These are phyloP conservation scores for Pimephales promelas DNA, from an alignment of 2,113 vertebrate species.

Conservation along the genomic window DNA sequence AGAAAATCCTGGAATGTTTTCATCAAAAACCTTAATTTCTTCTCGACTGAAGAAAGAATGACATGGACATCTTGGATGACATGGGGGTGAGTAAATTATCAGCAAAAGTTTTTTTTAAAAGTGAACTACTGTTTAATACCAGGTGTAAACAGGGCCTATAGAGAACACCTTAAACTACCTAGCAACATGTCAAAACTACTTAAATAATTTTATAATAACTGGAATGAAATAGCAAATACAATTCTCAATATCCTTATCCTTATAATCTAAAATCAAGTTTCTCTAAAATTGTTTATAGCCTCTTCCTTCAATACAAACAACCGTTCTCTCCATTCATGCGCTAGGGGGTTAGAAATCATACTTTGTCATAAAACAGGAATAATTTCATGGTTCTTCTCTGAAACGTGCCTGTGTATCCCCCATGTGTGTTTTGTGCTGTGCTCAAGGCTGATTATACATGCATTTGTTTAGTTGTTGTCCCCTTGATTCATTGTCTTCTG, in stretches of 20 bases:
- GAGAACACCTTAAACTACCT: too few species aligned
- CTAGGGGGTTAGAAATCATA: not conserved
- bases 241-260: not conserved
- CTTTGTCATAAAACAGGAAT: not conserved
- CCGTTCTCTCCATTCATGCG: not conserved
- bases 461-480: constrained; percentile 4
- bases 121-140: too few species aligned
- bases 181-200: not conserved
- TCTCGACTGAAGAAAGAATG: too few species aligned
- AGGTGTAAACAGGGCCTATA: too few species aligned
- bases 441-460: not conserved
- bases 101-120: too few species aligned
- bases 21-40: too few species aligned
- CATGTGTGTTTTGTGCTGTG: not conserved
- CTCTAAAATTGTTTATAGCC: not conserved
- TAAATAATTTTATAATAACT: not conserved
- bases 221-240: not conserved
- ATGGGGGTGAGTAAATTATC: too few species aligned
- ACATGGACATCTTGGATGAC: too few species aligned
- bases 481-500: constrained; percentile 28
- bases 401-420: not conserved
- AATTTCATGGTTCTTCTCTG: not conserved
- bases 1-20: too few species aligned
- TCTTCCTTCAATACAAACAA: not conserved
- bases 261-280: not conserved